These are phyloP conservation scores for Paracanthobrama guichenoti DNA, from an alignment of 2,113 vertebrate species.

Conservation along the genomic window DNA sequence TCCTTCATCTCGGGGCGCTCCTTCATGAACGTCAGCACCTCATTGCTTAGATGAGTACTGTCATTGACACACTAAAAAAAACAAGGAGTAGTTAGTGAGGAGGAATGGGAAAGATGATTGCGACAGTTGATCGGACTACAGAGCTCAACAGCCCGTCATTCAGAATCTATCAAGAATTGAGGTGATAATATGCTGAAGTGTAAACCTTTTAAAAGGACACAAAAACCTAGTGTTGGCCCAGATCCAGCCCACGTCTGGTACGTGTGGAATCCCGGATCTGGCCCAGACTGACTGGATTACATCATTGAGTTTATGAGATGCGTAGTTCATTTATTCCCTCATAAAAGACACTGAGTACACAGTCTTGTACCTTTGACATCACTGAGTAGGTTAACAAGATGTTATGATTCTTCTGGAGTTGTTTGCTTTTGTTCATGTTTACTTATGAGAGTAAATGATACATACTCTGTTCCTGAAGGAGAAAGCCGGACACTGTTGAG, in stretches of 20 bases:
- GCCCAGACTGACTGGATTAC: neutral
- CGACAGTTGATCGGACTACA: neutral
- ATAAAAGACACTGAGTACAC: neutral
- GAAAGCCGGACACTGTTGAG: neutral
- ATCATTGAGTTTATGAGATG: neutral
- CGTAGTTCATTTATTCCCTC: neutral
- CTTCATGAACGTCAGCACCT: conserved; percentile 37
- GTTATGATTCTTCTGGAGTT: neutral
- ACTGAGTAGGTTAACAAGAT: neutral
- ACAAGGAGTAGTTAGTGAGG: neutral
- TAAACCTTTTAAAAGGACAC: neutral
- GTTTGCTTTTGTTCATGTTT: neutral
- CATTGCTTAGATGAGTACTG: neutral
- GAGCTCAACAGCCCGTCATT: neutral
- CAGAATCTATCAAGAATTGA: neutral
- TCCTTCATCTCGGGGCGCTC: conserved; percentile 57
- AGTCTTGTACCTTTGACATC: neutral
- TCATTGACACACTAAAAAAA: conserved; percentile 59
- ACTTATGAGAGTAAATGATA: neutral
- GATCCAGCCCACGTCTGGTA: too few relatives aligned
- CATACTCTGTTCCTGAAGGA: neutral
- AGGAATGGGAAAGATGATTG: neutral
- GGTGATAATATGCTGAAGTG: neutral
- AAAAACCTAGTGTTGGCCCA: too few relatives aligned
- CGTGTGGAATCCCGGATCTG: too few relatives aligned